Evolutionary conservation across 1,140 invertebrate species (phyloP).

Genomic region (Fopius arisanus): DNA sequence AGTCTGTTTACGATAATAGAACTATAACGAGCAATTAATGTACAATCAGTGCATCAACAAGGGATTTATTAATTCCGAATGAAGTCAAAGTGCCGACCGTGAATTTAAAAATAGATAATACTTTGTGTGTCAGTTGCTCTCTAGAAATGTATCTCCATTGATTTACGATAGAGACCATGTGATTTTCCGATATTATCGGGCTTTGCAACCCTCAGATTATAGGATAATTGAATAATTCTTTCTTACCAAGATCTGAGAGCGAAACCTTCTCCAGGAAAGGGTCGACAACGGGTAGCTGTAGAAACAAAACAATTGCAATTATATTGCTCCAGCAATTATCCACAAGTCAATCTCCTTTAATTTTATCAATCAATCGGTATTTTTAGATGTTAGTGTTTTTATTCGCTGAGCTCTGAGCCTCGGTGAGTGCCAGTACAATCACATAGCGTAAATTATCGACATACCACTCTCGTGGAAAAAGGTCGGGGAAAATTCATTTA

Average conservation of each 20-base stretch:
- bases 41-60: no score
- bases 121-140: no score
- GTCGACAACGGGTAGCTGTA: conserved; percentile 87
- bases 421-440: not conserved
- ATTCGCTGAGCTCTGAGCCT: not conserved
- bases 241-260: conserved; percentile 85
- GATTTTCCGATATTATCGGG: not conserved
- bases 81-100: no score
- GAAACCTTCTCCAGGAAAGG: conserved; percentile 89
- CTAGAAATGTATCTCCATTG: no score
- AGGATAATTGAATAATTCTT: not conserved
- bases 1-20: no score
- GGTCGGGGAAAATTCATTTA: no score
- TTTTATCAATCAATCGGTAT: conserved; percentile 1
- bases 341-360: not conserved
- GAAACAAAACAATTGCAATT: conserved; percentile 46
- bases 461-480: not conserved
- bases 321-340: not conserved
- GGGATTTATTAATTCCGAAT: no score
- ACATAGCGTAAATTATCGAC: not conserved
- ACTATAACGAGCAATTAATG: no score
- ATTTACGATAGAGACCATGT: not conserved
- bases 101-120: no score
- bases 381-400: not conserved
- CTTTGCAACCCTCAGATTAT: not conserved